Percentiles rank a stretch among this genome's conserved stretches.
Conservation (phyloP, 2,888 invertebrate species). For the Pocota personata region DNA sequence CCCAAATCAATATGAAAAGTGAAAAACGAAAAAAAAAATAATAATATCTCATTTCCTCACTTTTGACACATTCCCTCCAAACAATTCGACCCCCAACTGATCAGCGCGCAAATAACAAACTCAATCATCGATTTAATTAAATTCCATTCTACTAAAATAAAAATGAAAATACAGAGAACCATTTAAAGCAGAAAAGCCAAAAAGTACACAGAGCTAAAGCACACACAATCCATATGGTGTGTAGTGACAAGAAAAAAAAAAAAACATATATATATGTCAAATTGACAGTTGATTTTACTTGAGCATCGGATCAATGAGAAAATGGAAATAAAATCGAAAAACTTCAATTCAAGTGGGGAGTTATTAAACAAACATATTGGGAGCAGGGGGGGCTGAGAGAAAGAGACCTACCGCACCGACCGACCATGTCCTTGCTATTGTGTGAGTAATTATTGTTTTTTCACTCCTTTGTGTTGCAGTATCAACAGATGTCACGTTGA, state of each 20-base stretch:
- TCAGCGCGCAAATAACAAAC: constrained; percentile 32
- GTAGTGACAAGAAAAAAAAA: neutral
- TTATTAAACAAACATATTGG: neutral
- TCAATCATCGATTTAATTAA: constrained; percentile 63
- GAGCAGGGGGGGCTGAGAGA: neutral
- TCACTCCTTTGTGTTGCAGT: constrained; percentile 43
- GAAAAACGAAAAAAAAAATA: neutral
- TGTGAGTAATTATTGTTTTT: constrained; percentile 45
- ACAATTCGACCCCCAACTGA: neutral
- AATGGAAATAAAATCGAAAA: neutral
- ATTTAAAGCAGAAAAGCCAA: neutral
- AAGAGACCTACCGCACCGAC: neutral
- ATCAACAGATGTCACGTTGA: constrained; percentile 68
- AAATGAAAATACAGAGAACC: neutral
- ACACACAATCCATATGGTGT: neutral
- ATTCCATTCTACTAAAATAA: constrained; percentile 46
- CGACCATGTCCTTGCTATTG: constrained; percentile 49
- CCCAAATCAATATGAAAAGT: neutral
- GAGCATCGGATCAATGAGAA: neutral
- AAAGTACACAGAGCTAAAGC: neutral
- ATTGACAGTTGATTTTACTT: neutral
- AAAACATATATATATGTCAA: neutral
- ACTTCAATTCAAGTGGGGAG: neutral
- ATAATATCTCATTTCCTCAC: neutral
- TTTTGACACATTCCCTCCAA: constrained; percentile 1